Conservation (phyloP, 2,888 invertebrate species). For the Drosophila mettleri region DNA sequence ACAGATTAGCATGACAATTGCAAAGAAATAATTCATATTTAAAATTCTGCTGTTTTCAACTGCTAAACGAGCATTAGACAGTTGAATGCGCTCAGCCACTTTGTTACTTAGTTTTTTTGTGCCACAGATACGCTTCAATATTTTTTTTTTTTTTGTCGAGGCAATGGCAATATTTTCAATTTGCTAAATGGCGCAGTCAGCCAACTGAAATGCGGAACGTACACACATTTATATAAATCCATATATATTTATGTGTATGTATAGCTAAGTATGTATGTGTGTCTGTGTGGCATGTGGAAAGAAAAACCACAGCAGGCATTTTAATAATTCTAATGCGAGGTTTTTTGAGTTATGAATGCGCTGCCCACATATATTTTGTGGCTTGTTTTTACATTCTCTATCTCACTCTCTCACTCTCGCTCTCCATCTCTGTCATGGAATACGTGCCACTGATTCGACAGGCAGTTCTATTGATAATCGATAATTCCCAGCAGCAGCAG, state of each 20-base stretch:
- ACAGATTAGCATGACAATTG: too few species aligned
- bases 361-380: constrained; percentile 8
- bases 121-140: constrained; percentile 29
- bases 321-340: constrained; percentile 77
- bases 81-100: neutral
- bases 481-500: constrained; percentile 37
- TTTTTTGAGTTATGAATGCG: constrained; percentile 62
- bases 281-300: constrained; percentile 47
- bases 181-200: constrained; percentile 77
- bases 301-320: constrained; percentile 75
- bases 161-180: constrained; percentile 73
- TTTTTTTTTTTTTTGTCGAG: constrained; percentile 19
- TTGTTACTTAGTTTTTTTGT: constrained; percentile 14
- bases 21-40: too few species aligned
- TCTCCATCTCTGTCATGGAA: constrained; percentile 23
- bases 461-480: constrained; percentile 51
- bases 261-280: constrained; percentile 27
- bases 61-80: neutral
- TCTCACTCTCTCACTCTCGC: neutral
- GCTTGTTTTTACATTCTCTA: neutral
- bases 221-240: constrained; percentile 38
- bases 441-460: constrained; percentile 41
- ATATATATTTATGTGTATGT: too few species aligned
- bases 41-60: too few species aligned
- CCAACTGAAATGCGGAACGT: constrained; percentile 65